Conservation (phyloP, 2,113 vertebrate species). For the Gracilinanus agilis region DNA sequence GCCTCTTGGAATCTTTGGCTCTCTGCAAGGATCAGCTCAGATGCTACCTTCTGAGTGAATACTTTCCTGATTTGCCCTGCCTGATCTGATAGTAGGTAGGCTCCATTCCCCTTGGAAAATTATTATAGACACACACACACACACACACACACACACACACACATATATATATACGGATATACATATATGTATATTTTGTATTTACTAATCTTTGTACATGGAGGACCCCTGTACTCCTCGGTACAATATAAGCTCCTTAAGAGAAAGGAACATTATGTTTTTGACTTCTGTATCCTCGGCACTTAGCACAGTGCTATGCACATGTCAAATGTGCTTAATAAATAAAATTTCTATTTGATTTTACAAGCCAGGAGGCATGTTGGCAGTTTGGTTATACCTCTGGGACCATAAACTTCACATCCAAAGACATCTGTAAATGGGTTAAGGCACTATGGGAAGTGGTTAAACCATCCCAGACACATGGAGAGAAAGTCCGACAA, state of each 20-base stretch:
- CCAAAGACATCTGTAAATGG: neutral
- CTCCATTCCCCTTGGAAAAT: neutral
- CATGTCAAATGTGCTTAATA: neutral
- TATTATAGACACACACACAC: neutral
- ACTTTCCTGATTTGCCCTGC: neutral
- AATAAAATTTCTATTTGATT: slow-evolving; percentile 51
- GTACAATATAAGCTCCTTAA: neutral
- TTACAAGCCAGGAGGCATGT: slow-evolving; percentile 12
- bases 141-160: too few relatives aligned
- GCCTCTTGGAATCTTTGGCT: neutral
- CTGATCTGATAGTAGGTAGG: neutral
- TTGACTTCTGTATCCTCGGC: neutral
- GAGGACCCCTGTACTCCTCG: neutral
- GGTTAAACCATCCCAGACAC: neutral
- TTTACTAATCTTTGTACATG: too few relatives aligned
- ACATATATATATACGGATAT: neutral
- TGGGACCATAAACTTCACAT: slow-evolving; percentile 12
- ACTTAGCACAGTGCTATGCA: neutral
- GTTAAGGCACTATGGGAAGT: neutral
- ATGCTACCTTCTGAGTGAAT: neutral
- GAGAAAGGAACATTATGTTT: neutral
- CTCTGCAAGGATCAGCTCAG: neutral
- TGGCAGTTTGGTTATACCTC: slow-evolving; percentile 7
- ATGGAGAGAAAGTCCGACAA: neutral
- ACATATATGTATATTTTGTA: neutral